Evolutionary conservation across 1,140 invertebrate species (phyloP).

Genomic region (Drosophila sulfurigaster): DNA sequence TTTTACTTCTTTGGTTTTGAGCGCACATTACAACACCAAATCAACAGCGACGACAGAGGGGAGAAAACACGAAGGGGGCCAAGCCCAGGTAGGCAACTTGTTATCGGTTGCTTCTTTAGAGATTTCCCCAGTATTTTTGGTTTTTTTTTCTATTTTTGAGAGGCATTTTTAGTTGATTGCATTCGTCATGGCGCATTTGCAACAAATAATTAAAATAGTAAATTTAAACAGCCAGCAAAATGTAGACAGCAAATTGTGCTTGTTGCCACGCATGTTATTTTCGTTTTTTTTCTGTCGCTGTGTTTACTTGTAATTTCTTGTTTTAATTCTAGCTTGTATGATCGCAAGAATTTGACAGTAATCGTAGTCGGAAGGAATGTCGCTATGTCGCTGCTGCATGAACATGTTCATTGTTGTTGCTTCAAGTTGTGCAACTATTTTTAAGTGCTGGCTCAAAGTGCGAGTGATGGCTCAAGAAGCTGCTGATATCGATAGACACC

Average conservation of each 20-base stretch:
- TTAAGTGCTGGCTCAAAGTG: neutral
- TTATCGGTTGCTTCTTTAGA: conserved; percentile 53
- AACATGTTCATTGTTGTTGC: neutral
- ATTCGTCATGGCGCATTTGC: conserved; percentile 57
- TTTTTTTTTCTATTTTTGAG: conserved; percentile 1
- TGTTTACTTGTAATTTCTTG: conserved; percentile 16
- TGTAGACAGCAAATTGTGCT: conserved; percentile 57
- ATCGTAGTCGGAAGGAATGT: neutral
- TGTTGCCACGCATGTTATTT: conserved; percentile 40
- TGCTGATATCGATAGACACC: neutral
- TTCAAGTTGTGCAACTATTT: neutral
- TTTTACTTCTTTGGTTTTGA: conserved; percentile 31
- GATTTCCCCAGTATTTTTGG: conserved; percentile 30
- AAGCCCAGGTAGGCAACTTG: conserved; percentile 48
- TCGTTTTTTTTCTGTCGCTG: neutral
- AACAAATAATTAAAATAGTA: conserved; percentile 74
- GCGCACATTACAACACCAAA: conserved; percentile 66
- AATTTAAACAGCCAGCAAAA: conserved; percentile 66
- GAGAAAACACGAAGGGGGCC: neutral
- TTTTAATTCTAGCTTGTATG: conserved; percentile 63
- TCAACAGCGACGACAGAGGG: conserved; percentile 7
- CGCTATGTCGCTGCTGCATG: neutral
- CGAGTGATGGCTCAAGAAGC: neutral
- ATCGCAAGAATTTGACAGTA: conserved; percentile 6
- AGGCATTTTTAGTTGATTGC: conserved; percentile 39